Base-by-base conservation (phyloP, 2,797 vertebrate genomes). In the Acanthopagrus latus region DNA sequence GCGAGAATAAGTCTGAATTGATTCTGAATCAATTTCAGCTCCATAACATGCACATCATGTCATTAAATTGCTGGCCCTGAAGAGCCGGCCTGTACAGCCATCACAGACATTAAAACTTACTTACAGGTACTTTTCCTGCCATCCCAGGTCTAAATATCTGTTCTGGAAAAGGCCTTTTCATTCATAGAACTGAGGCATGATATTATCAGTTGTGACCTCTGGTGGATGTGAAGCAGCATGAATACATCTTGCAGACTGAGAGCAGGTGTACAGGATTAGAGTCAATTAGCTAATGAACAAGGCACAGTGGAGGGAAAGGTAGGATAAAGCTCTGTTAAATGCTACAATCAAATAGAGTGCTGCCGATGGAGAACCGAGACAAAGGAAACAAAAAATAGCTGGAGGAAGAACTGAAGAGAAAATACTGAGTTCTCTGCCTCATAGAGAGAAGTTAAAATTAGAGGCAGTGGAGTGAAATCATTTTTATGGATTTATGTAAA, bases 181-280 rank as follows among this genome's bases (percentile, higher is more conserved):
- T 89, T 86, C 69, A 87, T 84, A 74, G 84, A 86, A 86, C 71
- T 56, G 47, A 86, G 58, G 16, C 57, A 17, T 4, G 60, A 70
- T 65, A 50, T 68, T 74, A 87, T 85, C 80, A 77, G 80, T 62
- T 65, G 56, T 63, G 27, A 62, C 18, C 55, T 11, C 17, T 1
- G 41, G 43, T 47, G 76, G 46, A 54, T 75, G 16, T 46, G 23
- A 47, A 29, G 64, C 46, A 2, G 60, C 20, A 29, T 51, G 48
- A 64, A n/a, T 75, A 64, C 59, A 44, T 41, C 74, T 85, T 52
- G 66, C 43, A 33, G 57, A 80, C 60, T 65, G 48, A 46, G 68
- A 74, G 27, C 87, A 91, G 90, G 79, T 91, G 84, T 64, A 29
- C 65, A 47, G 78, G 79, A 88, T 86, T 65, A 86, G 67, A 38